Percentiles rank a stretch among this genome's conserved stretches.
These are phyloP conservation scores for Coilia nasus DNA, from an alignment of 2,797 vertebrate species.

Conservation along the genomic window DNA sequence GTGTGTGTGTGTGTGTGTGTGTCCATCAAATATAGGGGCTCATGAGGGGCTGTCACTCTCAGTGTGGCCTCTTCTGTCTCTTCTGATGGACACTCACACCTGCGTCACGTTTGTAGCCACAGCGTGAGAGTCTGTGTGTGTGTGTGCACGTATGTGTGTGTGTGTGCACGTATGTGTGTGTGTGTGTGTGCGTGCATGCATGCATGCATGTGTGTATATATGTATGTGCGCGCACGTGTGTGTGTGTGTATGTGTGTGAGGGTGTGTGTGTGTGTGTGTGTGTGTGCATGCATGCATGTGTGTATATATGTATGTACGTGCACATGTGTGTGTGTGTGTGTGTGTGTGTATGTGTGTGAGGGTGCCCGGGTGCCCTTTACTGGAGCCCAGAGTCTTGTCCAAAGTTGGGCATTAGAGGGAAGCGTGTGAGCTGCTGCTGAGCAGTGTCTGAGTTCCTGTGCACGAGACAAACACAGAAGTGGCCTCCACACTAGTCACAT, in stretches of 20 bases:
- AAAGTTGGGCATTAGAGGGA: too few relatives aligned
- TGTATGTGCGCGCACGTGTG: too few relatives aligned
- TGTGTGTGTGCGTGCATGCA: too few relatives aligned
- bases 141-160: too few relatives aligned
- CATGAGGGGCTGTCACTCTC: slow-evolving; percentile 58
- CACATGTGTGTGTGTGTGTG: background rate
- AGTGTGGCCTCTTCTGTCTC: slow-evolving; percentile 59
- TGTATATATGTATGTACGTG: background rate
- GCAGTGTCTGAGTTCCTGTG: background rate
- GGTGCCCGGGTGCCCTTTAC: background rate
- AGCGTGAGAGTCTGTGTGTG: slow-evolving; percentile 25
- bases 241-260: too few relatives aligned
- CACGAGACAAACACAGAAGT: background rate
- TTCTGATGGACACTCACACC: slow-evolving; percentile 81
- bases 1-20: background rate
- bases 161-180: too few relatives aligned
- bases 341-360: background rate
- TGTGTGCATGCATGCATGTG: background rate
- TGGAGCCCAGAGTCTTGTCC: too few relatives aligned
- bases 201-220: too few relatives aligned
- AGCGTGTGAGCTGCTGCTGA: background rate
- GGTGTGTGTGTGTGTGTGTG: too few relatives aligned
- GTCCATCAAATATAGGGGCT: slow-evolving; percentile 47
- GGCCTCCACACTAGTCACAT: too few relatives aligned
- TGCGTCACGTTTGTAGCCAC: slow-evolving; percentile 60